Conservation (phyloP, 2,113 vertebrate species). For the Phylloscopus trochiloides region DNA sequence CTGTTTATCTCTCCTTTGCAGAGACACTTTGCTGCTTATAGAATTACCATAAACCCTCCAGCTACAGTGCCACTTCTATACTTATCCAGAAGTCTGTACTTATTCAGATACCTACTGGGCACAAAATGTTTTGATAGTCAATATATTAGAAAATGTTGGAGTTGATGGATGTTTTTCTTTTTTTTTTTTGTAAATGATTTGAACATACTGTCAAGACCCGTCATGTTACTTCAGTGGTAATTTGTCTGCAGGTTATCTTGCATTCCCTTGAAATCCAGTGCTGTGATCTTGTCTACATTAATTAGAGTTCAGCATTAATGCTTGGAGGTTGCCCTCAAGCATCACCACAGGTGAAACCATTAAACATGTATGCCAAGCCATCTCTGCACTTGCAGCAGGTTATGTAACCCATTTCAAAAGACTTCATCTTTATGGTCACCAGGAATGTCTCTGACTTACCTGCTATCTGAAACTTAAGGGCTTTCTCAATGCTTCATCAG, state of each 20-base stretch:
- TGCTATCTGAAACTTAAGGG: not conserved
- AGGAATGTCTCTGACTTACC: not conserved
- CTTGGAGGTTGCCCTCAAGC: conserved; percentile 38
- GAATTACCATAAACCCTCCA: conserved; percentile 65
- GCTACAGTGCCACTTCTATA: conserved; percentile 29
- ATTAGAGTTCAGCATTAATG: conserved; percentile 41
- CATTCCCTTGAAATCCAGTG: conserved; percentile 14
- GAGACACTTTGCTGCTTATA: conserved; percentile 62
- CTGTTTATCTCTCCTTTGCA: conserved; percentile 72
- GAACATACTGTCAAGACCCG: conserved; percentile 5
- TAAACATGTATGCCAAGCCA: conserved; percentile 6
- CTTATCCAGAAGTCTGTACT: not conserved
- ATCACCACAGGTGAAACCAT: conserved; percentile 30
- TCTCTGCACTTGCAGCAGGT: not conserved
- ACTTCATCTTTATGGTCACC: not conserved
- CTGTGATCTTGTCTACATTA: conserved; percentile 48
- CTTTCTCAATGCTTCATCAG: not conserved
- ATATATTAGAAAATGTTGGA: not conserved
- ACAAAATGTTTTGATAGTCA: conserved; percentile 17
- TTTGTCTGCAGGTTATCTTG: conserved; percentile 51
- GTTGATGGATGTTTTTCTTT: not conserved
- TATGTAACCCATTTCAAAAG: not conserved
- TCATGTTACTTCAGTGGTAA: conserved; percentile 22
- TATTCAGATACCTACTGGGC: not conserved
- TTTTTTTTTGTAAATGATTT: not conserved